Evolutionary conservation across 2,797 vertebrate genomes (phyloP).

Genomic region (Lithobates pipiens): DNA sequence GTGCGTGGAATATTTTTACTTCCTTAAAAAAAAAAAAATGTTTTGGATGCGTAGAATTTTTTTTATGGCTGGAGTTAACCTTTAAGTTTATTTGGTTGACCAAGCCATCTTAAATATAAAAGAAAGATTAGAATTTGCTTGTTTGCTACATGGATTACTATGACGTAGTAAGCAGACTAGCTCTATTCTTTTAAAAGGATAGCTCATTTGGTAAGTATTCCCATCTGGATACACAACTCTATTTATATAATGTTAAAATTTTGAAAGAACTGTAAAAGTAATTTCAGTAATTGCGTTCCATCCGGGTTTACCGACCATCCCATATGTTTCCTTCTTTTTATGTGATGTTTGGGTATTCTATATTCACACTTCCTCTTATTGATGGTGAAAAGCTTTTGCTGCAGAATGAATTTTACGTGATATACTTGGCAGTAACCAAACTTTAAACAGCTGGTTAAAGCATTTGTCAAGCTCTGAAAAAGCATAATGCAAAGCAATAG

Average conservation of each 20-base stretch:
- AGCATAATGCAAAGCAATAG: background rate
- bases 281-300: background rate
- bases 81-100: too few relatives aligned
- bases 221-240: background rate
- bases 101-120: background rate
- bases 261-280: conserved; percentile 14
- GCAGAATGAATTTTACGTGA: conserved; percentile 8
- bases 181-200: background rate
- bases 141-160: background rate
- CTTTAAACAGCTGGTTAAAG: conserved; percentile 46
- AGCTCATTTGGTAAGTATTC: background rate
- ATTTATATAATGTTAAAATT: conserved; percentile 1
- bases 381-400: conserved; percentile 21
- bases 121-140: background rate
- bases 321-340: conserved; percentile 28
- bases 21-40: too few relatives aligned
- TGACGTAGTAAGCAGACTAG: background rate
- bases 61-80: too few relatives aligned
- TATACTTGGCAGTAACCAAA: conserved; percentile 10
- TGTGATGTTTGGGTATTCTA: conserved; percentile 17
- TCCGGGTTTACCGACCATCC: background rate
- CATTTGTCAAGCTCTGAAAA: conserved; percentile 21
- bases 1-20: too few relatives aligned
- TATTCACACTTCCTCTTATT: conserved; percentile 42
- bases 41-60: too few relatives aligned